These are phyloP conservation scores for Parazoanthus darwini DNA, from an alignment of 92 coral and sea anemone species.

Conservation along the genomic window DNA sequence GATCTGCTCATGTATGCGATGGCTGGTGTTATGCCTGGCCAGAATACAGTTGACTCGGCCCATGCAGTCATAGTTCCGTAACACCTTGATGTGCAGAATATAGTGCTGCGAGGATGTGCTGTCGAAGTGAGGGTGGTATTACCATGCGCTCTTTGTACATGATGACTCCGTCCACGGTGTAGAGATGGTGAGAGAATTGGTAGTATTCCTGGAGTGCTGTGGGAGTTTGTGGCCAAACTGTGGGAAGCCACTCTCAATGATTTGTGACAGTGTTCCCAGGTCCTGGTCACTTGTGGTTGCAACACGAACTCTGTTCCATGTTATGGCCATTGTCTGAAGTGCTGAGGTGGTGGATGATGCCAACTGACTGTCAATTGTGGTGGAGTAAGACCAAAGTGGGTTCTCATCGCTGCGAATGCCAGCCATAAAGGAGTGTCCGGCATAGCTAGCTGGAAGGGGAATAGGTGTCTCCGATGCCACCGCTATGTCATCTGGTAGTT, in stretches of 20 bases:
- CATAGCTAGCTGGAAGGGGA: constrained; percentile 5
- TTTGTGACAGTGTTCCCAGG: background rate
- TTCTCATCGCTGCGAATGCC: constrained; percentile 39
- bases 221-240: constrained; percentile 46
- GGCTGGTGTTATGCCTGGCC: constrained; percentile 62
- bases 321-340: constrained; percentile 11
- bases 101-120: constrained; percentile 44
- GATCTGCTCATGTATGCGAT: constrained; percentile 49
- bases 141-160: constrained; percentile 55
- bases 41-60: constrained; percentile 59
- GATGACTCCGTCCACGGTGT: constrained; percentile 48
- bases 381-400: background rate
- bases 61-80: constrained; percentile 61
- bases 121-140: constrained; percentile 58
- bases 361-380: constrained; percentile 30
- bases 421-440: constrained; percentile 45
- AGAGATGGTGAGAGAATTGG: constrained; percentile 57
- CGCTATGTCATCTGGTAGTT: constrained; percentile 36
- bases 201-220: constrained; percentile 56
- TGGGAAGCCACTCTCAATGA: too few relatives aligned
- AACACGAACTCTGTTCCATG: constrained; percentile 48
- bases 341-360: constrained; percentile 27
- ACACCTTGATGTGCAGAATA: constrained; percentile 70
- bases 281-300: constrained; percentile 39
- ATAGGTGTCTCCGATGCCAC: constrained; percentile 12